phyloP scores from a whole-genome alignment of 2,888 invertebrate genomes.

The Ichneumon xanthorius region DNA sequence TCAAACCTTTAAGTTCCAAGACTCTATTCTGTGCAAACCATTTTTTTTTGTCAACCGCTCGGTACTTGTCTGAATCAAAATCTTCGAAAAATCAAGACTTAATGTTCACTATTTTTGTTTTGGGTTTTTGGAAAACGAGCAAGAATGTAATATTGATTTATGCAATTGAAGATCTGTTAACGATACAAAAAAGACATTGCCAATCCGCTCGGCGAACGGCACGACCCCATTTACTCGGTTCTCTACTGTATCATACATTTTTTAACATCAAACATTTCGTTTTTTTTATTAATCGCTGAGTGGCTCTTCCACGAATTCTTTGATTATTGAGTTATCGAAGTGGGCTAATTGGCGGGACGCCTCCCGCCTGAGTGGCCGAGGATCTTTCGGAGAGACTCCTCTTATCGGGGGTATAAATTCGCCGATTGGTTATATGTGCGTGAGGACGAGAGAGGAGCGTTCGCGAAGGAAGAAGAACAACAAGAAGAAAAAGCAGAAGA shows the following conservation, averaged over 20 bases:
- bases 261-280: not conserved
- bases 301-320: constrained; percentile 49
- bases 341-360: constrained; percentile 59
- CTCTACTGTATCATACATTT: not conserved
- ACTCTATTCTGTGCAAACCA: too few species aligned
- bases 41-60: too few species aligned
- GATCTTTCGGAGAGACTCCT: constrained; percentile 7
- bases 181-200: not conserved
- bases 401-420: constrained; percentile 42
- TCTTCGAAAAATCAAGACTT: not conserved
- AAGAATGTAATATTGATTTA: not conserved
- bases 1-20: too few species aligned
- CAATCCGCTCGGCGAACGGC: too few species aligned
- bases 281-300: constrained; percentile 8
- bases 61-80: not conserved
- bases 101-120: not conserved
- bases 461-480: not conserved
- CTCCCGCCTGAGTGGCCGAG: constrained; percentile 19
- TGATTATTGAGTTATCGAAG: constrained; percentile 54
- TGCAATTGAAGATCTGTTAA: not conserved
- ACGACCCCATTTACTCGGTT: not conserved
- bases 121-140: not conserved
- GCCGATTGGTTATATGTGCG: constrained; percentile 40
- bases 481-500: too few species aligned
- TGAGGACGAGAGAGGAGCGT: constrained; percentile 18